Percentiles rank a stretch among this genome's conserved stretches.
phyloP scores from a whole-genome alignment of 2,113 vertebrate species.

The Chauna torquata region DNA sequence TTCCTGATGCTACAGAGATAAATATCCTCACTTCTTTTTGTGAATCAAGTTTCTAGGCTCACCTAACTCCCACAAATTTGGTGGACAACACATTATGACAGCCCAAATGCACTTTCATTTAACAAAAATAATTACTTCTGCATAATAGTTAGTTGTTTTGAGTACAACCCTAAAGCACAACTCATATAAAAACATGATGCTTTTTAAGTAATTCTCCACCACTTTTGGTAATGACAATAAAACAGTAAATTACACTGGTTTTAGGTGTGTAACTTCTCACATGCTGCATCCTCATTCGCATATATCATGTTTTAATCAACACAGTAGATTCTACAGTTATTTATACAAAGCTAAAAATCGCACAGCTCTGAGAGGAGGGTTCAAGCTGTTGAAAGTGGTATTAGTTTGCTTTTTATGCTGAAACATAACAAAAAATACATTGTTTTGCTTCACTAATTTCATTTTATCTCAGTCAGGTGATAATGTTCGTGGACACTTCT shows the following conservation, averaged over 20 bases:
- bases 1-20: neutral
- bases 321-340: neutral
- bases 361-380: neutral
- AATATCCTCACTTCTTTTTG: neutral
- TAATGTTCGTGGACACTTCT: neutral
- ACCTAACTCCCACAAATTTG: neutral
- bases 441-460: neutral
- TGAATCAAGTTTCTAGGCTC: neutral
- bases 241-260: neutral
- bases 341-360: neutral
- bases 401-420: neutral
- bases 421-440: neutral
- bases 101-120: neutral
- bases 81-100: accelerated
- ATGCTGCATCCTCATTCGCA: neutral
- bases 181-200: neutral
- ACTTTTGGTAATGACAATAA: neutral
- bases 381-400: neutral
- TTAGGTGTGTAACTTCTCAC: neutral
- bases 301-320: neutral
- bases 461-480: neutral
- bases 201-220: neutral
- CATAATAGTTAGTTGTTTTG: neutral
- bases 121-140: neutral
- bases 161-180: neutral